A percentile compares a stretch with the other conserved stretches of the same genome.
These are phyloP conservation scores for Harmothoe impar DNA, from an alignment of 2,888 invertebrate species.

Conservation along the genomic window DNA sequence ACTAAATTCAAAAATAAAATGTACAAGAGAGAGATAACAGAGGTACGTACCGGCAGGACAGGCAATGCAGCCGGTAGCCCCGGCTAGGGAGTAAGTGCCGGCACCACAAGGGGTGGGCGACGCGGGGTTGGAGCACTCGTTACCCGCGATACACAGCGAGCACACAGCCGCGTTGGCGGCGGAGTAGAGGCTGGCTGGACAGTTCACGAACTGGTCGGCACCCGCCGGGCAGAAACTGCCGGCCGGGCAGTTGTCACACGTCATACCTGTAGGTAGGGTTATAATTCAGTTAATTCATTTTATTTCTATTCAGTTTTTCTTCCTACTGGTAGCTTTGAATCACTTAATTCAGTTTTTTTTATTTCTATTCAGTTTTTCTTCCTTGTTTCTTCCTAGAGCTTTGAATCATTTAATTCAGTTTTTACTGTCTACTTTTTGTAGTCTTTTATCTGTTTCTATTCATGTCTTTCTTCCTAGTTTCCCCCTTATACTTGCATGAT, in stretches of 20 bases:
- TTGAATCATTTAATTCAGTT: too few relatives aligned
- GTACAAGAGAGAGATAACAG: not conserved
- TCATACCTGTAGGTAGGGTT: constrained; percentile 73
- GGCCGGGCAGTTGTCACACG: constrained; percentile 78
- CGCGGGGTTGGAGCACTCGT: constrained; percentile 74
- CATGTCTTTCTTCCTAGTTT: too few relatives aligned
- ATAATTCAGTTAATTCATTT: too few relatives aligned
- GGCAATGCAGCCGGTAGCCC: constrained; percentile 72
- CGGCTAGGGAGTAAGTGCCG: constrained; percentile 75
- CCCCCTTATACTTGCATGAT: too few relatives aligned
- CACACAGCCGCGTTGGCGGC: constrained; percentile 68
- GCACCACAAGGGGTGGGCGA: constrained; percentile 75
- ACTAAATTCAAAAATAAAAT: too few relatives aligned
- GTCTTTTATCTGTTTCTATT: too few relatives aligned
- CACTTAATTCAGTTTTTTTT: too few relatives aligned
- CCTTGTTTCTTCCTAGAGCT: too few relatives aligned
- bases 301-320: too few relatives aligned
- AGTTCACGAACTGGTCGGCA: constrained; percentile 74
- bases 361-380: too few relatives aligned
- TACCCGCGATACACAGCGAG: constrained; percentile 74
- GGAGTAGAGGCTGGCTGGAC: constrained; percentile 76
- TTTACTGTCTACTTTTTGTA: too few relatives aligned
- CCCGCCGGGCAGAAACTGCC: constrained; percentile 78
- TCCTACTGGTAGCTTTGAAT: too few relatives aligned
- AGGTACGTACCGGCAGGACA: constrained; percentile 72